phyloP scores from a whole-genome alignment of 2,113 vertebrate species.

The Anguilla japonica region DNA sequence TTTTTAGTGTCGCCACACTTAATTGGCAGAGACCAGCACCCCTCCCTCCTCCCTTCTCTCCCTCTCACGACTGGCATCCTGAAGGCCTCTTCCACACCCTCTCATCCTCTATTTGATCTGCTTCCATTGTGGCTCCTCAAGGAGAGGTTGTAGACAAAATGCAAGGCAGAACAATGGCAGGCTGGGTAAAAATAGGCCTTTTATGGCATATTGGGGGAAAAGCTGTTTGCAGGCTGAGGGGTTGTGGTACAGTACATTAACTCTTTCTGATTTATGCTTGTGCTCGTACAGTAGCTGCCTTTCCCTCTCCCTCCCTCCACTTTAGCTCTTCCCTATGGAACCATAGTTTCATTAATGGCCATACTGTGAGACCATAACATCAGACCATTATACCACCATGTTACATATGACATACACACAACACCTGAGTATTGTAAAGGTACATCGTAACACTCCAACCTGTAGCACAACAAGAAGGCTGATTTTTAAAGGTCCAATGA shows the following conservation, averaged over 20 bases:
- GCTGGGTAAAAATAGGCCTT: slow-evolving; percentile 29
- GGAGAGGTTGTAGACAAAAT: slow-evolving; percentile 9
- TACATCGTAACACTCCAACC: background rate
- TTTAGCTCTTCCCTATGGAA: background rate
- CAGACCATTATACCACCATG: background rate
- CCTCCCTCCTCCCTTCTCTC: background rate
- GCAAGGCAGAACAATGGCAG: slow-evolving; percentile 11
- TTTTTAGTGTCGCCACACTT: background rate
- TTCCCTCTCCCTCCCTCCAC: background rate
- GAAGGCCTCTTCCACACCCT: background rate
- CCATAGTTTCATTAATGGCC: background rate
- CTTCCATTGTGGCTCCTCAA: background rate
- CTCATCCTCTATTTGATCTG: background rate
- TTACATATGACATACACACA: background rate
- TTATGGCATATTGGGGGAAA: slow-evolving; percentile 10
- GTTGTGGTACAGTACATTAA: slow-evolving; percentile 23
- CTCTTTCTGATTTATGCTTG: slow-evolving; percentile 14
- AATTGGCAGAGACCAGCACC: background rate
- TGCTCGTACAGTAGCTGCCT: background rate
- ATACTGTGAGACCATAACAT: background rate
- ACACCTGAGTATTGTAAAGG: background rate
- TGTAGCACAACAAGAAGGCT: background rate
- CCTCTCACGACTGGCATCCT: background rate
- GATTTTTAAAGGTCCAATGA: background rate
- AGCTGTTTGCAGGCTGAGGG: slow-evolving; percentile 25